Percentiles rank a stretch among this genome's conserved stretches.
Evolutionary conservation across 1,140 invertebrate species (phyloP).

Genomic region (Ceratosolen solmsi): DNA sequence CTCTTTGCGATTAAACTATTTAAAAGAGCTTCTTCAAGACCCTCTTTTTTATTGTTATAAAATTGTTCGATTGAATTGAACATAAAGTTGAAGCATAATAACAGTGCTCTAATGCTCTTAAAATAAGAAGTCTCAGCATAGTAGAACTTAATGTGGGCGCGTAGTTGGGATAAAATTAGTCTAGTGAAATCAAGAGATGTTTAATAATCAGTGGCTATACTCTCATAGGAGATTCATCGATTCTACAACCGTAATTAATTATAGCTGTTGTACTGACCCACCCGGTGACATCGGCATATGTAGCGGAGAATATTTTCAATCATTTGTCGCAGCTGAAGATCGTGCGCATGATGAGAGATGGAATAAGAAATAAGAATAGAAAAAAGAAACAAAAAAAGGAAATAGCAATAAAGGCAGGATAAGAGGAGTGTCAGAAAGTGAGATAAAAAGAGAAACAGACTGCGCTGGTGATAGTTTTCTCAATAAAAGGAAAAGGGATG

Average conservation of each 20-base stretch:
- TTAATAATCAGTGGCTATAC: conserved; percentile 64
- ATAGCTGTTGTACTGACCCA: conserved; percentile 35
- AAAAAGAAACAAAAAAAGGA: not conserved
- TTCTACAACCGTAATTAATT: conserved; percentile 64
- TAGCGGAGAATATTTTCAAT: conserved; percentile 44
- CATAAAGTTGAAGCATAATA: not conserved
- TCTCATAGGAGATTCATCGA: conserved; percentile 60
- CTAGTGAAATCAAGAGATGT: conserved; percentile 57
- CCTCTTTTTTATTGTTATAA: not conserved
- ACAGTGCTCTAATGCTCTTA: not conserved
- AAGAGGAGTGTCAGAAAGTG: not conserved
- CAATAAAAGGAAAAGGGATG: not conserved
- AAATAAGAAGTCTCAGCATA: conserved; percentile 35
- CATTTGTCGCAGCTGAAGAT: conserved; percentile 40
- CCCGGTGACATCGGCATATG: not conserved
- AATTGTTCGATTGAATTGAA: not conserved
- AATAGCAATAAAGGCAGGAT: not conserved
- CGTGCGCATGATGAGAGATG: conserved; percentile 34
- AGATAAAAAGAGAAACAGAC: not conserved
- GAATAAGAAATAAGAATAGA: not conserved
- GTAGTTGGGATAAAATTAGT: conserved; percentile 54
- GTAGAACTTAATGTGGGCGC: conserved; percentile 24
- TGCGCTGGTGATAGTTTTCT: too few species aligned
- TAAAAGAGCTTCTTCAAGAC: not conserved
- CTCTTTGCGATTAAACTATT: not conserved